phyloP scores from a whole-genome alignment of 2,797 vertebrate genomes.

The Platalea minor region DNA sequence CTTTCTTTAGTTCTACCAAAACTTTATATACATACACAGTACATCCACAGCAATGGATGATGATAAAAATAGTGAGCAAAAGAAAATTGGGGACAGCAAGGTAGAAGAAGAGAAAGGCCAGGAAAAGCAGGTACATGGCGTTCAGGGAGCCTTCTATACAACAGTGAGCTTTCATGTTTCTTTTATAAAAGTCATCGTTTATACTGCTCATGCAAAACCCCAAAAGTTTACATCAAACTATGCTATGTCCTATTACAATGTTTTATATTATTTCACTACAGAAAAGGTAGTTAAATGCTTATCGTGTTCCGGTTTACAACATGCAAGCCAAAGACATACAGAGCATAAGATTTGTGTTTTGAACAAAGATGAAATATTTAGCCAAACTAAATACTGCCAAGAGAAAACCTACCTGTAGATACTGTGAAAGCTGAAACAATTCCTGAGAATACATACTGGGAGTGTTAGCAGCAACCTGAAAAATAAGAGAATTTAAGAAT shows the following conservation, averaged over 20 bases:
- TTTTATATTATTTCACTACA: not conserved
- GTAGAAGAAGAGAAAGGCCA: not conserved
- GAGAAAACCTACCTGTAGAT: slow-evolving; percentile 90
- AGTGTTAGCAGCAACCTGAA: slow-evolving; percentile 96
- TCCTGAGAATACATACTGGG: slow-evolving; percentile 99
- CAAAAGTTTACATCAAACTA: not conserved
- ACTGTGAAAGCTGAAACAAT: slow-evolving; percentile 99
- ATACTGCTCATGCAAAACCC: not conserved
- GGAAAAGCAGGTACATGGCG: not conserved
- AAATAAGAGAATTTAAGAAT: not conserved
- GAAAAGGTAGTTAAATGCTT: not conserved
- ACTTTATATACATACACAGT: too few relatives aligned
- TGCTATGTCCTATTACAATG: not conserved
- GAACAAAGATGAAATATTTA: not conserved
- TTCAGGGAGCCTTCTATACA: not conserved
- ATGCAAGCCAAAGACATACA: not conserved
- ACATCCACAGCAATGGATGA: not conserved
- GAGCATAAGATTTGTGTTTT: not conserved
- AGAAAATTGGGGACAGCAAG: not conserved
- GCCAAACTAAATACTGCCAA: not conserved
- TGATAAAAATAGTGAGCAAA: not conserved
- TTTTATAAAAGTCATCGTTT: not conserved
- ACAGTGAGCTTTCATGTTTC: not conserved
- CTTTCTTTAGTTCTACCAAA: not conserved
- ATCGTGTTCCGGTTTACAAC: not conserved